Evolutionary conservation across 2,113 vertebrate genomes (phyloP).

Genomic region (Crotalus viridis): DNA sequence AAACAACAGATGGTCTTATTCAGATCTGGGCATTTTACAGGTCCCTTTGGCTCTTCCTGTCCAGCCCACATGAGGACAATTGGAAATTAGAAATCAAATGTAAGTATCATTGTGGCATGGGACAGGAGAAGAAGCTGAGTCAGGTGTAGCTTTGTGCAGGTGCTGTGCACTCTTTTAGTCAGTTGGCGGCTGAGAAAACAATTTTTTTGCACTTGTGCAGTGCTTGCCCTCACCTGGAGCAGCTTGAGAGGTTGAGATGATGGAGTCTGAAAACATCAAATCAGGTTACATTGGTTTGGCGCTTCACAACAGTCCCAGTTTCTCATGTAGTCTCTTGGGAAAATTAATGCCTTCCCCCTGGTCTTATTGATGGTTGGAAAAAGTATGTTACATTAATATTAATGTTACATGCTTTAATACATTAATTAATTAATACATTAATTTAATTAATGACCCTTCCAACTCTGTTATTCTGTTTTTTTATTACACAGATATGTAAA

Average conservation of each 20-base stretch:
- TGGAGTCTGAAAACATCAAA: neutral
- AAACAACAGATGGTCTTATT: neutral
- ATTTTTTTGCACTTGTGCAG: neutral
- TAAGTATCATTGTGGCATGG: neutral
- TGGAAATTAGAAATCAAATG: neutral
- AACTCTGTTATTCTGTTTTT: neutral
- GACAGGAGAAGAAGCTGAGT: neutral
- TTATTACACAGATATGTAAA: neutral
- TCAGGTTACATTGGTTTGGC: neutral
- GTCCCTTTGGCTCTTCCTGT: neutral
- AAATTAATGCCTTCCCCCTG: neutral
- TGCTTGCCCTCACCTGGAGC: neutral
- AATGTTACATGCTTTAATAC: neutral
- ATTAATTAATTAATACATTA: too few species aligned
- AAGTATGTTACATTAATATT: neutral
- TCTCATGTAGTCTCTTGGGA: neutral
- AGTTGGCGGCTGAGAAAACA: neutral
- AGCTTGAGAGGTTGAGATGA: neutral
- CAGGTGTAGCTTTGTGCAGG: neutral
- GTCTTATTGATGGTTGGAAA: neutral
- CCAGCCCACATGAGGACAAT: neutral
- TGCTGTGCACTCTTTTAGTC: neutral
- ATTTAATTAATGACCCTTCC: neutral
- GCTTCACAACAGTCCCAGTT: neutral
- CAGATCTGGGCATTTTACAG: neutral